Evolutionary conservation across 2,888 invertebrate genomes (phyloP).

Genomic region (Campoplex capitator): DNA sequence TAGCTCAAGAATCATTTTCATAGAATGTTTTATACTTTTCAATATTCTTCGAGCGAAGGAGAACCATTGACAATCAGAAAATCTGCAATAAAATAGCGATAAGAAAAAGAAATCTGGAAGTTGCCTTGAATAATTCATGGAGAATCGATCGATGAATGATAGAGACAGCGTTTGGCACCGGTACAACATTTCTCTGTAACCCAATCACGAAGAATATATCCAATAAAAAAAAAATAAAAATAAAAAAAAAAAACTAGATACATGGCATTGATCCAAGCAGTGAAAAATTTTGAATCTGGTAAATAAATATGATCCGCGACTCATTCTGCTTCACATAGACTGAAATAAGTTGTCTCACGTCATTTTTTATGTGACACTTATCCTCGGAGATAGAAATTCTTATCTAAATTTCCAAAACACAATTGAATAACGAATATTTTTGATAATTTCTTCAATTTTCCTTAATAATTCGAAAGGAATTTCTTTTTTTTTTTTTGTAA

Average conservation of each 20-base stretch:
- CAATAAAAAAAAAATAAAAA: background rate
- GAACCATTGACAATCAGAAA: background rate
- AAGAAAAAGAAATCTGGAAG: background rate
- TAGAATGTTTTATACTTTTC: background rate
- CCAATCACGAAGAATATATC: constrained; percentile 31
- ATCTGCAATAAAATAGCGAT: background rate
- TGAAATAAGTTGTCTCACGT: background rate
- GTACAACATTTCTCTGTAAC: constrained; percentile 13
- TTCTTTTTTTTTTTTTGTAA: background rate
- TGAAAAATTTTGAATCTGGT: constrained; percentile 5
- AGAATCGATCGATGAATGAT: constrained; percentile 43
- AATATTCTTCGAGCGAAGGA: background rate
- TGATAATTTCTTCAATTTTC: background rate
- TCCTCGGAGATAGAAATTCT: background rate
- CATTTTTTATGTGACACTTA: background rate
- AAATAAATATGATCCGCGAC: constrained; percentile 1
- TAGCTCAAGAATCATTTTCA: background rate
- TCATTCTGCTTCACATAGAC: background rate
- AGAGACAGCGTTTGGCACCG: constrained; percentile 26
- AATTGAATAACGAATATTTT: background rate
- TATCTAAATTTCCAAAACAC: background rate
- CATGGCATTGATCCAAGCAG: constrained; percentile 37
- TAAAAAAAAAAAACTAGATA: background rate
- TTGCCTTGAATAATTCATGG: constrained; percentile 17
- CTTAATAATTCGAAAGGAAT: background rate